phyloP scores from a whole-genome alignment of 2,113 vertebrate species.

The Hemiscyllium ocellatum region DNA sequence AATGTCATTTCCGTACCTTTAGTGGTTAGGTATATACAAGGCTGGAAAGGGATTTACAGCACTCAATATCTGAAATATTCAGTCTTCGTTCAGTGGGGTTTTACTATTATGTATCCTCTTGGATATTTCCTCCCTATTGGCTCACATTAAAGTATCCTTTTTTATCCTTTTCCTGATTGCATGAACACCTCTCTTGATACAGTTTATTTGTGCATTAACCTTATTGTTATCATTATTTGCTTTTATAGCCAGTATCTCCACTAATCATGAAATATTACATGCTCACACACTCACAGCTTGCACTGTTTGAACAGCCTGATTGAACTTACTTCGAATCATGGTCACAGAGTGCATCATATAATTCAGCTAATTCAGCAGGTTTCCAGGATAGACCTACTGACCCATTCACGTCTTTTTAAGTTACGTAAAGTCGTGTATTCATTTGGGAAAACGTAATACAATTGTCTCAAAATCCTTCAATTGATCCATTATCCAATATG shows the following conservation, averaged over 20 bases:
- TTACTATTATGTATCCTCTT: not conserved
- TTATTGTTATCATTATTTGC: not conserved
- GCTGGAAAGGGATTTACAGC: not conserved
- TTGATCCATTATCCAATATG: not conserved
- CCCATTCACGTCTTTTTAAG: not conserved
- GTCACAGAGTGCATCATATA: not conserved
- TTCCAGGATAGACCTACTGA: not conserved
- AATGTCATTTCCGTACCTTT: not conserved
- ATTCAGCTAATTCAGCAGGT: not conserved
- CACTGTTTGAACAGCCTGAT: not conserved
- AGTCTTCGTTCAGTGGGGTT: not conserved
- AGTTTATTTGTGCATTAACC: not conserved
- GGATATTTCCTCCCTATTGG: not conserved
- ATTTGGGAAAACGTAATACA: not conserved
- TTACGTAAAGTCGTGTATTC: not conserved
- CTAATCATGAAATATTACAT: not conserved
- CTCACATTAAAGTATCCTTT: not conserved
- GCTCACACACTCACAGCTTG: not conserved
- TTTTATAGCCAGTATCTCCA: not conserved
- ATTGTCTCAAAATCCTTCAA: not conserved
- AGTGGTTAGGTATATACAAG: not conserved
- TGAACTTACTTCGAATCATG: not conserved
- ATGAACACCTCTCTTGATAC: not conserved
- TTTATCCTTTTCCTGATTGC: not conserved
- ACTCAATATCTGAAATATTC: not conserved